These are phyloP conservation scores for Pachyramphus minor DNA, from an alignment of 2,113 vertebrate species.

Conservation along the genomic window DNA sequence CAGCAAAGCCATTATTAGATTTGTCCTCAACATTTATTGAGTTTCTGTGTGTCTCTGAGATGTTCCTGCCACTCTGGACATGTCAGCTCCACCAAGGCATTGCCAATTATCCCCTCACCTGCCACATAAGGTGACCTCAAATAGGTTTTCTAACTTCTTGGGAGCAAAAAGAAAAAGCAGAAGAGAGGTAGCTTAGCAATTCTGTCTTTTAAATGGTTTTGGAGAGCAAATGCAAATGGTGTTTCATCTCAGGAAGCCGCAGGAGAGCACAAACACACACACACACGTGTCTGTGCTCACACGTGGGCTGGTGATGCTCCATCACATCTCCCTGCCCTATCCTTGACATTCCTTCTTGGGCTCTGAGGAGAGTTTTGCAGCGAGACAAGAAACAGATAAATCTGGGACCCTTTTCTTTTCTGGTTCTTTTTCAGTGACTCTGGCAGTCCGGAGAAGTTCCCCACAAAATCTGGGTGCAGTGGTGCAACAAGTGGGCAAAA, in stretches of 20 bases:
- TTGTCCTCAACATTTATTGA: neutral
- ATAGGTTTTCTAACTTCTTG: neutral
- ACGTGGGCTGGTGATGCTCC: neutral
- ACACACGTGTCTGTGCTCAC: accelerated
- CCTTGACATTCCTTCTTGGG: neutral
- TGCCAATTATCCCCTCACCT: neutral
- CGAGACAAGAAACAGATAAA: neutral
- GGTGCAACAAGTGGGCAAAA: neutral
- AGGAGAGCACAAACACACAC: neutral
- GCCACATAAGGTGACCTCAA: neutral
- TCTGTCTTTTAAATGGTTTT: neutral
- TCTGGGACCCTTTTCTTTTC: neutral
- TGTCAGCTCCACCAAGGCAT: neutral
- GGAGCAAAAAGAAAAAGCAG: neutral
- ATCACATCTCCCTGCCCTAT: neutral
- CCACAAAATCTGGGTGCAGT: neutral
- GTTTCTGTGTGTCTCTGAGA: neutral
- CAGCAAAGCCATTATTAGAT: neutral
- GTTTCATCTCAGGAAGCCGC: neutral
- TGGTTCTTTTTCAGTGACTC: neutral
- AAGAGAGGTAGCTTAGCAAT: neutral
- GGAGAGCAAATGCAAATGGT: neutral
- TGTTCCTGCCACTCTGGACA: neutral
- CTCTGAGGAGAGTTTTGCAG: neutral
- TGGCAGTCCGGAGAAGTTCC: neutral